Conservation (phyloP, 1,140 invertebrate species). For the Artemia franciscana region DNA sequence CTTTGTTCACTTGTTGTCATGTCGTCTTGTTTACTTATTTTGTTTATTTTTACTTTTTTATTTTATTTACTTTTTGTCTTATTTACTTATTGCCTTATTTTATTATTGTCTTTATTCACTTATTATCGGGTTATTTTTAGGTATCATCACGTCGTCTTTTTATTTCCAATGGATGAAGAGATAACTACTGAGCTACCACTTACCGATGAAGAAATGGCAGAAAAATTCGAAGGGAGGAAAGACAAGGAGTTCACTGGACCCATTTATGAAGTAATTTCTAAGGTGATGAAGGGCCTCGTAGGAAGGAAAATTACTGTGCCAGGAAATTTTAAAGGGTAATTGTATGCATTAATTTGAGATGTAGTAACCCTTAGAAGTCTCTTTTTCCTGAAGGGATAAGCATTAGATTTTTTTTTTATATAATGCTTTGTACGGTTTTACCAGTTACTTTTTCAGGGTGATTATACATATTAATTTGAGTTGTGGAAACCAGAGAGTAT, state of each 20-base stretch:
- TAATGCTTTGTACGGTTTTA: conserved; percentile 8
- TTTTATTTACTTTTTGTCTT: no score
- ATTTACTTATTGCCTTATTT: no score
- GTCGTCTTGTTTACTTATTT: no score
- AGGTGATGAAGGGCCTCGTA: conserved; percentile 86
- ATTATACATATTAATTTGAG: no score
- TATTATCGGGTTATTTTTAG: no score
- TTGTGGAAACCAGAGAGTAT: no score
- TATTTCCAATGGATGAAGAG: conserved; percentile 74
- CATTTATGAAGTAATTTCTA: conserved; percentile 82
- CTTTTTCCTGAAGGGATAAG: not conserved
- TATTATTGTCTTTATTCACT: no score
- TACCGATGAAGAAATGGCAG: conserved; percentile 71
- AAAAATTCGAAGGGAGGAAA: conserved; percentile 84
- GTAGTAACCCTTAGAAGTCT: no score
- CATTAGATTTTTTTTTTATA: conserved; percentile 6
- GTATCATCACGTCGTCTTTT: conserved; percentile 73
- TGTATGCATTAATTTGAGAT: conserved; percentile 7
- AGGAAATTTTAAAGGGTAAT: conserved; percentile 66
- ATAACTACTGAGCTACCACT: conserved; percentile 76
- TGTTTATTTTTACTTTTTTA: no score
- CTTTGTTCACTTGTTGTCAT: no score
- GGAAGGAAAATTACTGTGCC: conserved; percentile 86
- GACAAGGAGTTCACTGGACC: conserved; percentile 73
- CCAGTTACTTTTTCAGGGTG: no score